Conservation (phyloP, 2,888 invertebrate genomes). For the Brassicogethes aeneus region DNA sequence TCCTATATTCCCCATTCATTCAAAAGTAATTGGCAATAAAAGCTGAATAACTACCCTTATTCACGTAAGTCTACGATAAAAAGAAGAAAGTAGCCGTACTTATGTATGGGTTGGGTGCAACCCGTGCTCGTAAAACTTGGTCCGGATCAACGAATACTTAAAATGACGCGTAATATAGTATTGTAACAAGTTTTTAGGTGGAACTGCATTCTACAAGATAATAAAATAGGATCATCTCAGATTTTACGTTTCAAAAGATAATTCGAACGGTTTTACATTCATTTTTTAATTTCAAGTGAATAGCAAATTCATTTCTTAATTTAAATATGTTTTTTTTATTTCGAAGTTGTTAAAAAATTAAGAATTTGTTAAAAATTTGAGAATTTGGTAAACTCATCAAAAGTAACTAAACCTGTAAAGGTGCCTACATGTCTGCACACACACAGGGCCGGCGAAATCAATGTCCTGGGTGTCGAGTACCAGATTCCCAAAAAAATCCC, state of each 20-base stretch:
- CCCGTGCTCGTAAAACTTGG: background rate
- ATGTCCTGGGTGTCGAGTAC: too few relatives aligned
- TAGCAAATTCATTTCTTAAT: too few relatives aligned
- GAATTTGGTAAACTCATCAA: too few relatives aligned
- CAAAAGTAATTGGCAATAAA: background rate
- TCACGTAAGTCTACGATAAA: background rate
- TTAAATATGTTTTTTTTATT: too few relatives aligned
- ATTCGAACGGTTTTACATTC: background rate
- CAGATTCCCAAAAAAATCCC: too few relatives aligned
- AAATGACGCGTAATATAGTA: background rate
- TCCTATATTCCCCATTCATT: background rate
- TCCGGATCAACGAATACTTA: background rate
- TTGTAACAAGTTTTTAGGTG: background rate
- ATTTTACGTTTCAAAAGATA: background rate
- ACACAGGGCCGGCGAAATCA: too few relatives aligned
- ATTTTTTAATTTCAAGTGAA: background rate
- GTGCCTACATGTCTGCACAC: too few relatives aligned
- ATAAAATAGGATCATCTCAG: too few relatives aligned
- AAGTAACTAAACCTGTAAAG: too few relatives aligned
- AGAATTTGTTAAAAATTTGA: too few relatives aligned
- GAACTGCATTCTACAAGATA: too few relatives aligned
- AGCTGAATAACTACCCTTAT: background rate
- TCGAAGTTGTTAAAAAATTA: too few relatives aligned
- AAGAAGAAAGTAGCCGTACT: background rate
- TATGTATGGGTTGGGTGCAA: background rate